Base-by-base conservation (phyloP, 1,140 invertebrate species). In the Aphelenchoides fujianensis region DNA sequence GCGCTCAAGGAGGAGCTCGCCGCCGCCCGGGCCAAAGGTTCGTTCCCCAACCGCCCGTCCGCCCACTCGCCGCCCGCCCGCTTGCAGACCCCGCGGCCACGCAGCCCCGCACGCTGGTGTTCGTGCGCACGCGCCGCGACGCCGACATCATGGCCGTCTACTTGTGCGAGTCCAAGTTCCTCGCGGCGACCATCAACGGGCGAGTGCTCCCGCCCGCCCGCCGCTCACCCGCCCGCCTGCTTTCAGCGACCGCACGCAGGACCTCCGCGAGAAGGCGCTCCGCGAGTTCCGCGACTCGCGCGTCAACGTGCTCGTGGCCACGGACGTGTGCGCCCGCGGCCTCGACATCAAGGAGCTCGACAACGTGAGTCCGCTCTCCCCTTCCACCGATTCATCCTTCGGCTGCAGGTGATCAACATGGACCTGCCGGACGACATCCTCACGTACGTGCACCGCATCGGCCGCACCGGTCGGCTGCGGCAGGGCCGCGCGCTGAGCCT, bases 371-470 rank as follows among this genome's bases (percentile, higher is more conserved):
- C 88, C 36, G 34, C 91, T 95, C 72, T 86, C 95, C 16, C 88
- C 95, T 27, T 92, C 93, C 1, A 95, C 94, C 27, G 94, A 96
- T 93, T 92, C 0, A 19, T 61, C 2, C 16, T 63, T 76, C 74
- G n/a, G n/a, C n/a, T n/a, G n/a, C 92, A 89, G 87, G 90, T 77
- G 28, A 86, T 97, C 16, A 96, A 96, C 84, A 92, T 90, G 79
- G 93, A 96, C 85, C 94, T 95, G 79, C 93, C 93, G 0, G 87
- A 89, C 7, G 91, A 94, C 79, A 91, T 95, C 80, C 92, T 94
- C 82, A 92, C 95, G 2, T 95, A 96, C 86, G 92, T 97, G 19
- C 94, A 97, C 86, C 87, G 91, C 87, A 90, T 95, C 57, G 92
- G 92, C 0, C 87, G 93, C 71, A 95, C 92, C 0, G 93, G 93